phyloP scores from a whole-genome alignment of 2,797 vertebrate species.

The Hoplostethus atlanticus region DNA sequence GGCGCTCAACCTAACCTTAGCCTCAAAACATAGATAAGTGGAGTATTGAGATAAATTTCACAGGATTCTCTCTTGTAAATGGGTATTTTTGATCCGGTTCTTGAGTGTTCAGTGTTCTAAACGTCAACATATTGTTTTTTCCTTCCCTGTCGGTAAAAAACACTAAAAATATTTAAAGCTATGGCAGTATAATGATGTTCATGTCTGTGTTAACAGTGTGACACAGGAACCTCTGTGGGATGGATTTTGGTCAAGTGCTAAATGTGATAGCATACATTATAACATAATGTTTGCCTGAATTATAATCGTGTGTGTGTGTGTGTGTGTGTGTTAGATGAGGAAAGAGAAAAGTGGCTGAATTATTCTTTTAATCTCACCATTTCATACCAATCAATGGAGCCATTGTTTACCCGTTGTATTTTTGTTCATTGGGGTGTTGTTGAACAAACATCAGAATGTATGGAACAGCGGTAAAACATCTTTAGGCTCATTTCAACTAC shows the following conservation, averaged over 20 bases:
- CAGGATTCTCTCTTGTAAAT: slow-evolving; percentile 73
- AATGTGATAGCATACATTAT: slow-evolving; percentile 38
- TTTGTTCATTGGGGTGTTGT: slow-evolving; percentile 10
- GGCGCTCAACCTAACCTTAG: slow-evolving; percentile 11
- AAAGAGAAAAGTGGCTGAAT: slow-evolving; percentile 24
- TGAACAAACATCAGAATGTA: slow-evolving; percentile 34
- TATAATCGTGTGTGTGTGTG: slow-evolving; percentile 12
- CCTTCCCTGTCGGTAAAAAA: slow-evolving; percentile 48
- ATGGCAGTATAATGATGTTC: slow-evolving; percentile 45
- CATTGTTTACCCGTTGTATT: not conserved
- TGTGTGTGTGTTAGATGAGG: slow-evolving; percentile 26
- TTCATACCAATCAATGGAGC: slow-evolving; percentile 37
- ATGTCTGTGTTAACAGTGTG: slow-evolving; percentile 20
- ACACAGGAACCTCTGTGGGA: slow-evolving; percentile 46
- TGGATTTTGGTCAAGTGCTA: slow-evolving; percentile 59
- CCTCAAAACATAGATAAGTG: slow-evolving; percentile 35
- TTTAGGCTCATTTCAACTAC: slow-evolving; percentile 4
- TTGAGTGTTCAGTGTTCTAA: slow-evolving; percentile 59
- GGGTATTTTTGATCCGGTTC: slow-evolving; percentile 63
- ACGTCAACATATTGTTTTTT: slow-evolving; percentile 43
- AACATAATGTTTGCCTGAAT: slow-evolving; percentile 40
- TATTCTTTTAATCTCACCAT: slow-evolving; percentile 6
- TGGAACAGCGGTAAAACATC: slow-evolving; percentile 20
- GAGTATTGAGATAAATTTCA: slow-evolving; percentile 63
- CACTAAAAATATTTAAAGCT: slow-evolving; percentile 12